Evolutionary conservation across 2,797 vertebrate genomes (phyloP).

Genomic region (Sitta carolinensis): DNA sequence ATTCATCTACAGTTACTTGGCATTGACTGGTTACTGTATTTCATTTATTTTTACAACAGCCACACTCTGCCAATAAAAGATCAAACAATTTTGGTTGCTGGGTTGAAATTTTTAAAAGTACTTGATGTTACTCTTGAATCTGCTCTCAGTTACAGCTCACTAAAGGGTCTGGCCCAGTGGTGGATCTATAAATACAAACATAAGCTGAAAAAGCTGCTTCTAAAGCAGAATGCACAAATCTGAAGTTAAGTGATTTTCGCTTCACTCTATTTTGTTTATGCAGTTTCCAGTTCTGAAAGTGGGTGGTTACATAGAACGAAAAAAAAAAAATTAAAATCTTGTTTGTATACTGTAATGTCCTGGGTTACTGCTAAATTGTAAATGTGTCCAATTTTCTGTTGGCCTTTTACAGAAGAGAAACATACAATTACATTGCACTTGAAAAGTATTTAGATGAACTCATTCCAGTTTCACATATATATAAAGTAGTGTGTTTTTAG

Average conservation of each 20-base stretch:
- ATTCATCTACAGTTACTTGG: constrained; percentile 57
- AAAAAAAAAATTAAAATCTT: not conserved
- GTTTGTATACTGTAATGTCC: not conserved
- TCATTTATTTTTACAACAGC: constrained; percentile 71
- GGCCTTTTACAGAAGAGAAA: constrained; percentile 20
- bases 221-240: constrained; percentile 9
- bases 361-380: no score
- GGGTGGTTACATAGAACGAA: not conserved
- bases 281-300: constrained; percentile 28
- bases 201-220: constrained; percentile 43
- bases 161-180: constrained; percentile 44
- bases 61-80: constrained; percentile 72
- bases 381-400: constrained; percentile 37
- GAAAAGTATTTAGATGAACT: constrained; percentile 2
- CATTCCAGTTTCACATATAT: not conserved
- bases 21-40: constrained; percentile 64
- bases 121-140: constrained; percentile 62
- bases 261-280: constrained; percentile 28
- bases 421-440: not conserved
- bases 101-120: constrained; percentile 58
- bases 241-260: constrained; percentile 41
- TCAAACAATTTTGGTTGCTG: constrained; percentile 63
- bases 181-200: constrained; percentile 61
- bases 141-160: constrained; percentile 61
- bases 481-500: not conserved